Base-by-base conservation (phyloP, 2,888 invertebrate species). In the Colostygia pectinataria region DNA sequence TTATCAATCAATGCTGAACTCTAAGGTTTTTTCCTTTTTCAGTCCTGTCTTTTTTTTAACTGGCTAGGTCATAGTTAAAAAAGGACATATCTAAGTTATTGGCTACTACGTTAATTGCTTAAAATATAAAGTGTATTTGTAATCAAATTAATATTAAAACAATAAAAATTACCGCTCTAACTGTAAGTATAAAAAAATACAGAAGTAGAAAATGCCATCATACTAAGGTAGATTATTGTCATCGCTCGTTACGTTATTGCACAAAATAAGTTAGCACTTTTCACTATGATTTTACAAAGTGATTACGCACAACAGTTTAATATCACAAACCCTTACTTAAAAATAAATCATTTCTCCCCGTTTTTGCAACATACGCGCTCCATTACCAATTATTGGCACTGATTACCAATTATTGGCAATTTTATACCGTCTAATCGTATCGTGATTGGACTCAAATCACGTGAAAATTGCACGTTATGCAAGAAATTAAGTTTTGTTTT, bases 401-500 rank as follows among this genome's bases (percentile, higher is more conserved):
- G 50, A 57, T 69, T 59, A 63, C 44, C 40, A 50, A 50, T 53
- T 59, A 56, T 54, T 50, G 32, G 55, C 55, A 59, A 57, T 59
- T 59, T 57, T 53, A 59, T 52, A 61, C 46, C 42, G 46, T 53
- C 66, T 64, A 73, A 72, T 74, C 70, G 67, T 53, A 29, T 12
- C 39, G 38, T 73, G 70, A 74, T 68, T 65, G 67, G 52, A 3
- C 29, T 56, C 59, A 56, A 71, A 74, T 73, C 65, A 68, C 61
- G 57, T 55, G 53, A 18, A 74, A 74, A 74, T 74, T 68, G 57
- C 65, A 58, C 39, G 52, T 50, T 54, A 28, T 39, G 29, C 15
- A 37, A 9, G 43, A 65, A n/a, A 64, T 65, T 57, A 73, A 71
- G 65, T 71, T 70, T 62, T 67, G 63, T 71, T 74, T 71, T 63